Evolutionary conservation across 2,888 invertebrate genomes (phyloP).

Genomic region (Amphipyra tragopoginis): DNA sequence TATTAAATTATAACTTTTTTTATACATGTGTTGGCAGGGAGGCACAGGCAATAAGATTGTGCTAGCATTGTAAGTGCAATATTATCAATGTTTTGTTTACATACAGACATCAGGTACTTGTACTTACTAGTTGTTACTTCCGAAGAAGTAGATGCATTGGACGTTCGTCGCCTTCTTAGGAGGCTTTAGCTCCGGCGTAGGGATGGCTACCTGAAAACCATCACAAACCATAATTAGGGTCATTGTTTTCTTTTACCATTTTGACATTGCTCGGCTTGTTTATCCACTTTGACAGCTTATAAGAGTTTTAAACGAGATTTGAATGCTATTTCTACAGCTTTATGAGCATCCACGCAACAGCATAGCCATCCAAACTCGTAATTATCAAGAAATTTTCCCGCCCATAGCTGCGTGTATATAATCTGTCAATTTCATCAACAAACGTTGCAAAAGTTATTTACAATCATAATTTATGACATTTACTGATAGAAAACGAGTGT

Average conservation of each 20-base stretch:
- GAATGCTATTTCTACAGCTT: constrained; percentile 10
- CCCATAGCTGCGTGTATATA: constrained; percentile 60
- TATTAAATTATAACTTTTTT: no score
- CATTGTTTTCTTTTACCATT: constrained; percentile 49
- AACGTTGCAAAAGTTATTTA: constrained; percentile 44
- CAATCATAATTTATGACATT: constrained; percentile 25
- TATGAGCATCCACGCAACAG: constrained; percentile 49
- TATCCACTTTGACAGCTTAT: constrained; percentile 11
- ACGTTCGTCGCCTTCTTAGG: constrained; percentile 93
- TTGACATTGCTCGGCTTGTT: constrained; percentile 29
- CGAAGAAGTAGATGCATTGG: constrained; percentile 98
- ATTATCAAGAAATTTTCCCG: constrained; percentile 72
- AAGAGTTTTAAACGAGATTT: background rate
- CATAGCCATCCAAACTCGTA: constrained; percentile 55
- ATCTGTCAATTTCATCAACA: constrained; percentile 55
- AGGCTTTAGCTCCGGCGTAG: constrained; percentile 94
- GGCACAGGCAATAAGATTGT: no score
- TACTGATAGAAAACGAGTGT: constrained; percentile 18
- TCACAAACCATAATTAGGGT: constrained; percentile 64
- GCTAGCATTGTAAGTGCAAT: no score
- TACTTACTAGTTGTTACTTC: constrained; percentile 98
- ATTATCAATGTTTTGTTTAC: constrained; percentile 27
- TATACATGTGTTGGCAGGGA: no score
- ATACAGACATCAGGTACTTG: constrained; percentile 86
- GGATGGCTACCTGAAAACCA: constrained; percentile 93